Evolutionary conservation across 2,113 vertebrate species (phyloP), one percentile per base, ranked within the genome.

Genomic region (Sisor rabdophorus): DNA sequence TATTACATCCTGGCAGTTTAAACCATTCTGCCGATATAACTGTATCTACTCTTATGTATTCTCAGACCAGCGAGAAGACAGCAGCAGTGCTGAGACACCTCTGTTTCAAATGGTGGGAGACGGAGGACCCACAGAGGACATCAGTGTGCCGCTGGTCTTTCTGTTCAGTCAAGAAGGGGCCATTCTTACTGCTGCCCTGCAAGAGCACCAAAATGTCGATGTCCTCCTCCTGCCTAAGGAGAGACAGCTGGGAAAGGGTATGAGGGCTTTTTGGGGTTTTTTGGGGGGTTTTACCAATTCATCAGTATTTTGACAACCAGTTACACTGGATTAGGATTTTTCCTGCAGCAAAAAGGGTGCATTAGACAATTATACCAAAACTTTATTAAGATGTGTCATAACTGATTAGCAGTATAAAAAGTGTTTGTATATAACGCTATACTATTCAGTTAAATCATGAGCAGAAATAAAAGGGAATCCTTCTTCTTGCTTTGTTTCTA

Each of bases 51-150:
- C 10, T 11, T n/a, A 3, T n/a, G 32, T 76, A 7, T 36, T 15
- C 26, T 60, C 81, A 93, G 93, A 93, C 81, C 89, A 93, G 77
- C 84, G 80, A 10, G 91, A 91, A 60, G 92, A 90, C 63, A 93
- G 91, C 70, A 92, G 86, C 67, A 92, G 88, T 3, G 86, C 89
- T 22, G 89, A 91, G 11, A 91, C 90, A 0, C 91, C 92, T 8
- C 90, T 93, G 16, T 93, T 93, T 77, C 93, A 93, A 84, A 93
- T 93, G 93, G 92, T 92, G 17, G 93, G 92, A 19, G 92, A 93
- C 2, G 92, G 92, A 2, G 89, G 88, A 65, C 79, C 89, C 64
- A 91, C 88, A 3, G 84, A 84, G 4, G 91, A 92, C 87, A 88
- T 93, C 78, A 81, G 59, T 10, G 64, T 93, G 61, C 92, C 93